Base-by-base conservation (phyloP, 2,888 invertebrate genomes). In the Eilema depressum region DNA sequence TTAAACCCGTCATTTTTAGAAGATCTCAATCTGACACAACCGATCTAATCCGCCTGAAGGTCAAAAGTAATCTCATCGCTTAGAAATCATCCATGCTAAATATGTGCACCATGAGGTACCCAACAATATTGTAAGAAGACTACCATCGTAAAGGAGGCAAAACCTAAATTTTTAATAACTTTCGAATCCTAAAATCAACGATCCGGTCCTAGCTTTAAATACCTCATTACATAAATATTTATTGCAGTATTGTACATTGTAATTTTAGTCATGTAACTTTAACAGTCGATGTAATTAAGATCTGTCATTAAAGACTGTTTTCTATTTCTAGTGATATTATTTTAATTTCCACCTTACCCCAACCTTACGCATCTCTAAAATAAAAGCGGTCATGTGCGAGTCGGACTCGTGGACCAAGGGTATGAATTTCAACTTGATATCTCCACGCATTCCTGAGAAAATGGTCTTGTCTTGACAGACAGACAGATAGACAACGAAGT, bases 281-380 rank as follows among this genome's bases (percentile, higher is more conserved):
- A 80, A 77, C 78, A 80, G 81, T 86, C 85, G 83, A 83, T 81
- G 78, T 75, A 80, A 81, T 78, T 89, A 89, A 88, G 85, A 88
- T 89, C 85, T 89, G 87, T 91, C 88, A 94, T 89, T 94, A 94
- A 93, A 94, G 92, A 93, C 92, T 93, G 91, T 87, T 91, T 80
- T 86, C n/a, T 83, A 84, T 86, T 85, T 85, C 61, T 65, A 23
- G 73, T 76, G 77, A 71, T 78, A 77, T 84, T 75, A 75, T 75
- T 79, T 70, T 56, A 12, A 30, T 64, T n/a, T 65, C n/a, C n/a
- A 8, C 14, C 23, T 56, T 10, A 26, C 11, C 25, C 25, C 20
- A 41, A 47, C 47, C 37, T 47, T n/a, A n/a, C n/a, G n/a, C n/a
- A n/a, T n/a, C n/a, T n/a, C n/a, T n/a, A n/a, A n/a, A n/a, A n/a